Evolutionary conservation across 2,888 invertebrate genomes (phyloP).

Genomic region (Caenorhabditis sp.): DNA sequence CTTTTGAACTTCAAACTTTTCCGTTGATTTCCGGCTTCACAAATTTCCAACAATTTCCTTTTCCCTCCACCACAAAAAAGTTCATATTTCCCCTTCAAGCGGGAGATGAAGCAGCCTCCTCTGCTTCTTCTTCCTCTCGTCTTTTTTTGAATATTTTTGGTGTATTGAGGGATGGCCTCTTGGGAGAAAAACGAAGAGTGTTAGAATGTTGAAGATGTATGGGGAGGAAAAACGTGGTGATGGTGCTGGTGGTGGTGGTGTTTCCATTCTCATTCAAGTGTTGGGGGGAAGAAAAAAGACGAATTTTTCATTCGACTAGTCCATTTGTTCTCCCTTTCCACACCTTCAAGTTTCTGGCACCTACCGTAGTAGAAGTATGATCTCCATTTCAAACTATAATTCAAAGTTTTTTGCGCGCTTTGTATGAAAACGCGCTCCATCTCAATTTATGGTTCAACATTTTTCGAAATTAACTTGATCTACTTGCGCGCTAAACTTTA

Average conservation of each 20-base stretch:
- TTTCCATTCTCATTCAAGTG: slow-evolving; percentile 16
- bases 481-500: no score
- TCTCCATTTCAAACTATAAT: no score
- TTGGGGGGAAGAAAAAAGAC: no score
- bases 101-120: background rate
- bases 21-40: slow-evolving; percentile 18
- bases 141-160: slow-evolving; percentile 39
- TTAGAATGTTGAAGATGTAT: slow-evolving; percentile 18
- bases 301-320: slow-evolving; percentile 8
- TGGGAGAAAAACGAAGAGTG: slow-evolving; percentile 40
- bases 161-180: slow-evolving; percentile 53
- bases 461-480: no score
- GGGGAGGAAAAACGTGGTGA: background rate
- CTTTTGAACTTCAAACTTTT: slow-evolving; percentile 1
- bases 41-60: no score
- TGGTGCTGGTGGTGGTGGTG: background rate
- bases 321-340: background rate
- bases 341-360: background rate
- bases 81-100: slow-evolving; percentile 16
- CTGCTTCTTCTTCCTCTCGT: background rate
- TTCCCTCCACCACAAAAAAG: slow-evolving; percentile 22
- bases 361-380: no score
- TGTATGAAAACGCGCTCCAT: no score
- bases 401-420: no score
- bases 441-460: no score